Percentiles rank a stretch among this genome's conserved stretches.
These are phyloP conservation scores for Neoascia interrupta DNA, from an alignment of 2,888 invertebrate species.

Conservation along the genomic window DNA sequence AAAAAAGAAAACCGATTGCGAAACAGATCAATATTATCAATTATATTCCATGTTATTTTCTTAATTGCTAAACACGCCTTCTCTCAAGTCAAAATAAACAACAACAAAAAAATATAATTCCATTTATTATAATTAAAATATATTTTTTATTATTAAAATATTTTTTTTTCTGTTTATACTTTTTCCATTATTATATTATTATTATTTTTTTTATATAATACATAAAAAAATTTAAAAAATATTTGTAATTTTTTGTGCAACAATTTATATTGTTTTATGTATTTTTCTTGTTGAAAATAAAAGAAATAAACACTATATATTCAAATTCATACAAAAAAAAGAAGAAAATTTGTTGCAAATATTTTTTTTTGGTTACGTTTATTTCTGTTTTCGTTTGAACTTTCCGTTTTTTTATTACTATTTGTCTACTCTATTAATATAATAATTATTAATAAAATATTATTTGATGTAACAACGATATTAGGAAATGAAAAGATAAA, in stretches of 20 bases:
- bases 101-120: constrained; percentile 56
- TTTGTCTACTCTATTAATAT: constrained; percentile 24
- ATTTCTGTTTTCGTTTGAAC: constrained; percentile 6
- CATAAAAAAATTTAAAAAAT: constrained; percentile 26
- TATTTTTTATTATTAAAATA: constrained; percentile 59
- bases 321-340: constrained; percentile 14
- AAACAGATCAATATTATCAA: constrained; percentile 65
- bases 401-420: constrained; percentile 17
- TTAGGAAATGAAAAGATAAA: constrained; percentile 48
- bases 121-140: constrained; percentile 68
- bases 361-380: constrained; percentile 29
- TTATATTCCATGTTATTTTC: constrained; percentile 68
- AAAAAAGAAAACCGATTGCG: constrained; percentile 38
- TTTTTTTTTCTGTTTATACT: constrained; percentile 52
- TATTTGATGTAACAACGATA: constrained; percentile 67
- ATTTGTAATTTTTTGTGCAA: constrained; percentile 49
- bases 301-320: neutral
- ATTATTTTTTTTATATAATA: constrained; percentile 23
- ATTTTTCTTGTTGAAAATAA: constrained; percentile 14
- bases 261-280: constrained; percentile 22
- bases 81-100: constrained; percentile 55
- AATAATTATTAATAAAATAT: constrained; percentile 22
- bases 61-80: constrained; percentile 60
- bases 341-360: constrained; percentile 20
- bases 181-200: constrained; percentile 42